Evolutionary conservation across 2,888 invertebrate species (phyloP).

Genomic region (Choreutis nemorana): DNA sequence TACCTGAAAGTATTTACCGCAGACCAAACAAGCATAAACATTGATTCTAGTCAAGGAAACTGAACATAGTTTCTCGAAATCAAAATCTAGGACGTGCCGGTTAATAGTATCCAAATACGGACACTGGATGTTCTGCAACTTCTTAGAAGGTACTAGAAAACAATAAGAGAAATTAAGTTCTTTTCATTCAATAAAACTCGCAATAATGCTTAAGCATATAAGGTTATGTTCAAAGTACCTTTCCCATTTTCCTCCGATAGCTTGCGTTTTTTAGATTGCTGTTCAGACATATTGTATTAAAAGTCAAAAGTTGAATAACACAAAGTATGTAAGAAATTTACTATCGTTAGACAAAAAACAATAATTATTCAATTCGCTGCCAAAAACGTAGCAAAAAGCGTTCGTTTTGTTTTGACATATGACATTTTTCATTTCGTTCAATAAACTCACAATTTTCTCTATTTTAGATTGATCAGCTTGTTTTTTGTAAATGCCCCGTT

Average conservation of each 20-base stretch:
- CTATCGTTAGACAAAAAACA: no score
- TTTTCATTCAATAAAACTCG: neutral
- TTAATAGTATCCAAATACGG: slow-evolving; percentile 99
- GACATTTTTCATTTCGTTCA: no score
- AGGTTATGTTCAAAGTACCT: slow-evolving; percentile 20
- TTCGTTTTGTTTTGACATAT: no score
- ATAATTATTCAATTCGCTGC: no score
- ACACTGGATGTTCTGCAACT: slow-evolving; percentile 71
- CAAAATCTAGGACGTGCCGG: slow-evolving; percentile 95
- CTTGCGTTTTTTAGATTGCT: slow-evolving; percentile 32
- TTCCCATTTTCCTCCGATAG: slow-evolving; percentile 27
- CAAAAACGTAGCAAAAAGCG: no score
- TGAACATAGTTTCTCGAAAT: slow-evolving; percentile 99
- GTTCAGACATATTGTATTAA: slow-evolving; percentile 26
- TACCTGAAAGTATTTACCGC: slow-evolving; percentile 94
- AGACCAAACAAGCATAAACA: slow-evolving; percentile 98
- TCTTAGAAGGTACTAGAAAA: slow-evolving; percentile 31
- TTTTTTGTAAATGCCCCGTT: no score
- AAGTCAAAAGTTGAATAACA: no score
- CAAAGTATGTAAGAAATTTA: no score
- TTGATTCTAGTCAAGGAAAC: slow-evolving; percentile 97
- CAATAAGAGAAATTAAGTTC: slow-evolving; percentile 1
- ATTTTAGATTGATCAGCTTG: no score
- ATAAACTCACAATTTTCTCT: no score
- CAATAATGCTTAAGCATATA: neutral